Conservation (phyloP, 92 coral and sea anemone species). For the Porites evermanni region DNA sequence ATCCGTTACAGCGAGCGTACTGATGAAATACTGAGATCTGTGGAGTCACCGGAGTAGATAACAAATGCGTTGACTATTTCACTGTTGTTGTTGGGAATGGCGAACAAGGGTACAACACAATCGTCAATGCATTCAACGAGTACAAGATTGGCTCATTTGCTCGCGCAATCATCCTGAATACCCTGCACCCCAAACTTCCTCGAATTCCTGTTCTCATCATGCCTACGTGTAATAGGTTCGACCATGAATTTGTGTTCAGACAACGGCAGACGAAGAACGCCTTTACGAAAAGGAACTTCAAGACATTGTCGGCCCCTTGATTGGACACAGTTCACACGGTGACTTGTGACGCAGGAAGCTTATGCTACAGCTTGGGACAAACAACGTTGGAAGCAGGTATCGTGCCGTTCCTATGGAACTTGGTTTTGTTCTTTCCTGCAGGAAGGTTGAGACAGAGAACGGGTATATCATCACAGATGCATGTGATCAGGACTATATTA, state of each 20-base stretch:
- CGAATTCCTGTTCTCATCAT: constrained; percentile 32
- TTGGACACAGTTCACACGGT: constrained; percentile 49
- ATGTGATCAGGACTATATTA: constrained; percentile 28
- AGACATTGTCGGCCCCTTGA: constrained; percentile 27
- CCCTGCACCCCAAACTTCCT: constrained; percentile 54
- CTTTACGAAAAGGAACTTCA: constrained; percentile 27
- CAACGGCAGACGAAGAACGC: constrained; percentile 51
- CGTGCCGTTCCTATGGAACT: constrained; percentile 8
- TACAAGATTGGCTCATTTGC: constrained; percentile 20
- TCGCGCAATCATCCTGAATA: constrained; percentile 55
- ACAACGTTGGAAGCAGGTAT: constrained; percentile 15
- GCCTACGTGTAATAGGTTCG: constrained; percentile 56
- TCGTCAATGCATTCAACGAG: constrained; percentile 11
- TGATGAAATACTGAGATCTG: constrained; percentile 58
- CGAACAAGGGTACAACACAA: constrained; percentile 44
- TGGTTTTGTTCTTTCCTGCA: constrained; percentile 26
- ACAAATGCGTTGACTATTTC: constrained; percentile 53
- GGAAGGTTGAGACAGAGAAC: constrained; percentile 1
- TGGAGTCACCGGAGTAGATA: constrained; percentile 37
- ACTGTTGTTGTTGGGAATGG: constrained; percentile 56
- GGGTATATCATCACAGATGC: not conserved
- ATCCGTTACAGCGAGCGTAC: constrained; percentile 28
- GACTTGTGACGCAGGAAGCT: constrained; percentile 47
- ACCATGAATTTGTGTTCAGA: constrained; percentile 10
- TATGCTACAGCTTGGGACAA: constrained; percentile 36